These are phyloP conservation scores for Eupithecia abbreviata DNA, from an alignment of 2,888 invertebrate species.

Conservation along the genomic window DNA sequence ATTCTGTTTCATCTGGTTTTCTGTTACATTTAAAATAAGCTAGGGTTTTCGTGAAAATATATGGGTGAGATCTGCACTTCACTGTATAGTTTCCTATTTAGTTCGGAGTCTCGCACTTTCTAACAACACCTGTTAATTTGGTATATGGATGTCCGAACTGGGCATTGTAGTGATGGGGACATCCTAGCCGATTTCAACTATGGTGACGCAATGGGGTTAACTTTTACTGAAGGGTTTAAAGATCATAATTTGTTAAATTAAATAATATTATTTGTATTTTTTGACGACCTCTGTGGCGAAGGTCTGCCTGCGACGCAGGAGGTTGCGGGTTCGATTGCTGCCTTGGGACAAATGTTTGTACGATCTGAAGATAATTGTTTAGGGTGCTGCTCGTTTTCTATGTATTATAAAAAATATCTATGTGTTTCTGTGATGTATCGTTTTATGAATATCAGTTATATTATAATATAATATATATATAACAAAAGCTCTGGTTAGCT, in stretches of 20 bases:
- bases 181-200: neutral
- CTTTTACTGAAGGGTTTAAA: neutral
- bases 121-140: neutral
- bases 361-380: too few relatives aligned
- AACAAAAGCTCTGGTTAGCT: too few relatives aligned
- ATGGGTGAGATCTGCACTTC: neutral
- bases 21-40: slow-evolving; percentile 14
- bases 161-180: neutral
- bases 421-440: too few relatives aligned
- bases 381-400: too few relatives aligned
- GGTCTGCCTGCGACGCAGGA: too few relatives aligned
- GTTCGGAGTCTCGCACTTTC: neutral
- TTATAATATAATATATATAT: too few relatives aligned
- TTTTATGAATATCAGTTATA: too few relatives aligned
- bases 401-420: too few relatives aligned
- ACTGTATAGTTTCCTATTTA: neutral
- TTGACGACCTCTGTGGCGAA: too few relatives aligned
- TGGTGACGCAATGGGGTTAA: neutral
- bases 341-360: too few relatives aligned
- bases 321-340: too few relatives aligned
- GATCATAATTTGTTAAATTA: neutral
- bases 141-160: neutral
- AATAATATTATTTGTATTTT: too few relatives aligned
- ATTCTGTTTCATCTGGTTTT: slow-evolving; percentile 61
- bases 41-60: neutral